Percentiles rank a stretch among this genome's conserved stretches.
phyloP scores from a whole-genome alignment of 2,888 invertebrate genomes.

The Argynnis bischoffii region DNA sequence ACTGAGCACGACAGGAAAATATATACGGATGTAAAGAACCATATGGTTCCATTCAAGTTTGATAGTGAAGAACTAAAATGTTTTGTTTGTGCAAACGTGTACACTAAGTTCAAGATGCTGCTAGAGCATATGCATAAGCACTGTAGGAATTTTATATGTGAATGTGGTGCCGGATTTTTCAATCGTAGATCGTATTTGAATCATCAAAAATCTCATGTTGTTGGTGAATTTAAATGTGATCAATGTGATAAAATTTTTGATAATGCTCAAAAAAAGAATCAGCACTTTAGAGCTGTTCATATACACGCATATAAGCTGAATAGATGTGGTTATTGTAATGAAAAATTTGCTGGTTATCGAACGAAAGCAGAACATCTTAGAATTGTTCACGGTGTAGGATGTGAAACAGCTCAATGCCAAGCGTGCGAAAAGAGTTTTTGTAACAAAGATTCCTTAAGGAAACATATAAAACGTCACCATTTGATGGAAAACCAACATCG shows the following conservation, averaged over 20 bases:
- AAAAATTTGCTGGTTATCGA: slow-evolving; percentile 39
- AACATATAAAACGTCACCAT: slow-evolving; percentile 43
- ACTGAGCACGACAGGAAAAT: slow-evolving; percentile 53
- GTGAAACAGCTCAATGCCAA: slow-evolving; percentile 40
- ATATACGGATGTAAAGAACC: slow-evolving; percentile 61
- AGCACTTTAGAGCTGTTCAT: slow-evolving; percentile 42
- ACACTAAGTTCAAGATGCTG: slow-evolving; percentile 46
- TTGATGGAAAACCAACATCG: slow-evolving; percentile 40
- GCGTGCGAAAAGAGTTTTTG: slow-evolving; percentile 45
- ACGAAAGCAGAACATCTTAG: slow-evolving; percentile 44
- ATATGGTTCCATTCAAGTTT: slow-evolving; percentile 55
- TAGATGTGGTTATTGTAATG: slow-evolving; percentile 42
- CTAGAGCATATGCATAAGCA: slow-evolving; percentile 58
- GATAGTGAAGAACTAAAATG: slow-evolving; percentile 47
- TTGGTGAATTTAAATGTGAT: slow-evolving; percentile 42
- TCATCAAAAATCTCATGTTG: slow-evolving; percentile 40
- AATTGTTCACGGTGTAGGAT: slow-evolving; percentile 41
- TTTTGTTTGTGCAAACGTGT: slow-evolving; percentile 48
- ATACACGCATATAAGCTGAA: slow-evolving; percentile 35
- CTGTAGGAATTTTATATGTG: slow-evolving; percentile 56
- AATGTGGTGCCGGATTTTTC: slow-evolving; percentile 48
- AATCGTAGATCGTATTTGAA: slow-evolving; percentile 41
- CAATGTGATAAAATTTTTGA: slow-evolving; percentile 43
- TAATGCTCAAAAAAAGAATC: slow-evolving; percentile 39
- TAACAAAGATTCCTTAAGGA: slow-evolving; percentile 35